phyloP scores from a whole-genome alignment of 2,113 vertebrate species.

The Eclectus roratus region DNA sequence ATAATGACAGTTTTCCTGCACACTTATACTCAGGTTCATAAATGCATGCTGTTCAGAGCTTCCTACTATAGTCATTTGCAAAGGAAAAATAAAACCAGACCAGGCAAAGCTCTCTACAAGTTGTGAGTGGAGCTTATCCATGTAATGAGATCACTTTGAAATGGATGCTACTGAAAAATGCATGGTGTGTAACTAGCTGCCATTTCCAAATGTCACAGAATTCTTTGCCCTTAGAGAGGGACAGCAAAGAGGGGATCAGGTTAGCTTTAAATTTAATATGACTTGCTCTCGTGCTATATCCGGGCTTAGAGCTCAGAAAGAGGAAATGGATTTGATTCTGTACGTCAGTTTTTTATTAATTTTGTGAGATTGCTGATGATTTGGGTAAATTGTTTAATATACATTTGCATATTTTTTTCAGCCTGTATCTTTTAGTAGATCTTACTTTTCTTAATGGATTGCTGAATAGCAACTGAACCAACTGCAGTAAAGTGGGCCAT shows the following conservation, averaged over 20 bases:
- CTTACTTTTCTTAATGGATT: background rate
- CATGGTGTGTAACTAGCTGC: background rate
- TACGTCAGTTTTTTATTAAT: background rate
- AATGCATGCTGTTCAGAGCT: background rate
- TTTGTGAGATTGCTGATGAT: background rate
- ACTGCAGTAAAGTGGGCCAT: background rate
- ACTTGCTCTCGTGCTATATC: background rate
- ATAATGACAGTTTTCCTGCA: background rate
- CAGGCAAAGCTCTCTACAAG: background rate
- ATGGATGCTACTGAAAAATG: slow-evolving; percentile 17
- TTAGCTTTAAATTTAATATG: background rate
- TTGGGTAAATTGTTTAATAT: background rate
- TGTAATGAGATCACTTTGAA: background rate
- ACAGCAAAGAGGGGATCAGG: background rate
- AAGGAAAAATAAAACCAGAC: background rate
- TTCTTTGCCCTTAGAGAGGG: background rate
- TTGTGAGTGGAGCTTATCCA: background rate
- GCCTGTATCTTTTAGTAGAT: background rate
- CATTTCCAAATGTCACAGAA: background rate
- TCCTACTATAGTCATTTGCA: background rate
- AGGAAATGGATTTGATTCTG: background rate
- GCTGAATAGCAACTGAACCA: background rate
- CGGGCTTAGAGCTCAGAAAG: background rate
- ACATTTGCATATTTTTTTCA: background rate
- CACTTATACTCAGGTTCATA: background rate